Base-by-base conservation (phyloP, 2,888 invertebrate species). In the Crioceris asparagi region DNA sequence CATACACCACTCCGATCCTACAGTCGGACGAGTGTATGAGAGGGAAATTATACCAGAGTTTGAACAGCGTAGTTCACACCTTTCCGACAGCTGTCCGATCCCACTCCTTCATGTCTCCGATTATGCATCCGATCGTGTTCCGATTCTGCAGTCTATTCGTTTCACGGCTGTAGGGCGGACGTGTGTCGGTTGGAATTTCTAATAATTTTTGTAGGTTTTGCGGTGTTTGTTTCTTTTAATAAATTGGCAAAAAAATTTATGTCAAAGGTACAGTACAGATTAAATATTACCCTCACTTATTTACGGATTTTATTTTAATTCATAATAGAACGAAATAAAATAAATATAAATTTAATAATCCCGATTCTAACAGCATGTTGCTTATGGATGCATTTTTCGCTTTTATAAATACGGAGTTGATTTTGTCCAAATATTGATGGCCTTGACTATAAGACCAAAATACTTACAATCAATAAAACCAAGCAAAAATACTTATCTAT, bases 141-240 rank as follows among this genome's bases (percentile, higher is more conserved):
- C n/a, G n/a, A n/a, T n/a, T n/a, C n/a, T 25, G 25, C 25, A 25
- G 25, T 25, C 25, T 25, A 25, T 25, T 25, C 25, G 25, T 25
- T 25, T 23, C 2, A 25, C 25, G 25, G 25, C 25, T 25, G 25
- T 12, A 25, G 25, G 25, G n/a, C n/a, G n/a, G n/a, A 25, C 25
- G 25, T 12, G 2, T 25, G 25, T 25, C 25, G 25, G 25, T 25
- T 4, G 4, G 4, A 25, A 3, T 25, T 25, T 4, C 2, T 25
- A 3, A 25, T 25, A 25, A 25, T 25, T 11, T n/a, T n/a, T n/a
- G 7, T n/a, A 12, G 12, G 25, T 25, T 25, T 4, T 25, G n/a
- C 3, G 11, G 12, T n/a, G n/a, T n/a, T 25, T 25, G n/a, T n/a
- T 2, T 25, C 12, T 25, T 25, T 25, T 25, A 25, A n/a, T 25